A percentile compares a stretch with the other conserved stretches of the same genome.
Conservation (phyloP, 2,888 invertebrate species). For the Mimumesa dahlbomi region DNA sequence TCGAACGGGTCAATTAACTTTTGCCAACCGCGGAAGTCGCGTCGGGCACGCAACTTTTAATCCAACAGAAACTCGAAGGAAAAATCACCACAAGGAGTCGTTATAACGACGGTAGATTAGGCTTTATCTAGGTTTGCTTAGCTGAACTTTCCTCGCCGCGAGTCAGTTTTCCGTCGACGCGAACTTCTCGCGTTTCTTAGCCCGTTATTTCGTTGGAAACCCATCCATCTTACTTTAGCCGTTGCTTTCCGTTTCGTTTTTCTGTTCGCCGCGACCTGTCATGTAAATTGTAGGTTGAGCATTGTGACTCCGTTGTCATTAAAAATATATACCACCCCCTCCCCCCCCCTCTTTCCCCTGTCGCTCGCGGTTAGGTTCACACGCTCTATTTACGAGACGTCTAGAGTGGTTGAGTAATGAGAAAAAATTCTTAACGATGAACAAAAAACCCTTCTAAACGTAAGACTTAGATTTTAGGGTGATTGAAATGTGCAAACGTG, state of each 20-base stretch:
- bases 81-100: neutral
- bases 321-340: no score
- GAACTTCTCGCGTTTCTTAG: neutral
- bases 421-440: no score
- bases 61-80: neutral
- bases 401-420: no score
- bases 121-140: slow-evolving; percentile 9
- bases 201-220: no score
- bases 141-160: neutral
- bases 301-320: no score
- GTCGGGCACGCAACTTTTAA: slow-evolving; percentile 16
- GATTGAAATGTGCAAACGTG: no score
- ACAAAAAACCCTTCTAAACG: no score
- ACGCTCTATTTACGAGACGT: no score
- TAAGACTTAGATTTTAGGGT: no score
- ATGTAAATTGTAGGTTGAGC: neutral
- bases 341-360: no score
- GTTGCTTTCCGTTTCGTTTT: neutral
- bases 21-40: neutral
- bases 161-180: neutral
- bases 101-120: slow-evolving; percentile 1
- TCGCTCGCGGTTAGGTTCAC: no score
- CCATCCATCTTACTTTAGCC: slow-evolving; percentile 1
- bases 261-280: neutral
- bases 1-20: slow-evolving; percentile 20